Conservation (phyloP, 1,140 invertebrate species). For the Drosophila persimilis region DNA sequence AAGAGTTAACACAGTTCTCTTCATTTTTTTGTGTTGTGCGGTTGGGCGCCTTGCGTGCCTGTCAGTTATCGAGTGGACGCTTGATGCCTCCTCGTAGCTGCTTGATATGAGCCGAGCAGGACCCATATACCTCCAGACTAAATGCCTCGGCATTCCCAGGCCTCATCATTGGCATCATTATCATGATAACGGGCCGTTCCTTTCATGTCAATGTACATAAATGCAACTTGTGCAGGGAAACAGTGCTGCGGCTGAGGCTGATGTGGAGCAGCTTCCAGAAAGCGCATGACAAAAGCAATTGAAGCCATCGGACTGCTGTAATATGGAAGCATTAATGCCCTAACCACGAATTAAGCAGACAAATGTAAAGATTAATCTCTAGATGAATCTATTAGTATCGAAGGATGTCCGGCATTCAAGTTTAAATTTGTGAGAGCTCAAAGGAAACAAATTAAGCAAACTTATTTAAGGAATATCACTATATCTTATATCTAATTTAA, state of each 20-base stretch:
- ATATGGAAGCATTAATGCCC: not conserved
- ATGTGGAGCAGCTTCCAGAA: slow-evolving; percentile 68
- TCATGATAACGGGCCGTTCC: slow-evolving; percentile 54
- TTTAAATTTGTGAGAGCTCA: no score
- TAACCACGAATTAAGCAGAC: not conserved
- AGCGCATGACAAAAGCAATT: slow-evolving; percentile 20
- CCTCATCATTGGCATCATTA: slow-evolving; percentile 14
- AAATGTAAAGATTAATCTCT: no score
- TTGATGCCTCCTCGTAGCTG: slow-evolving; percentile 43
- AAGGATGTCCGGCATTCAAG: not conserved
- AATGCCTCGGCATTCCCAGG: slow-evolving; percentile 12
- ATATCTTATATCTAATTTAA: not conserved
- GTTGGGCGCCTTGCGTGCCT: slow-evolving; percentile 72
- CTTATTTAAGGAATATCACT: no score
- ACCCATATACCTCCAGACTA: slow-evolving; percentile 47
- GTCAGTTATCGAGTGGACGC: slow-evolving; percentile 58
- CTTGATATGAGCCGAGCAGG: slow-evolving; percentile 53
- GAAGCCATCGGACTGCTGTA: not conserved
- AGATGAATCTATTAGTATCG: no score
- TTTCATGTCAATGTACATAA: slow-evolving; percentile 77
- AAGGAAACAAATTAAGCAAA: no score
- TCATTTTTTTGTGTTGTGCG: slow-evolving; percentile 18
- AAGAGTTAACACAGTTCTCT: slow-evolving; percentile 20
- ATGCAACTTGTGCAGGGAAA: slow-evolving; percentile 37
- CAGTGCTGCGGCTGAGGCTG: slow-evolving; percentile 11